Evolutionary conservation across 2,888 invertebrate species (phyloP).

Genomic region (Yponomeuta evonymella): DNA sequence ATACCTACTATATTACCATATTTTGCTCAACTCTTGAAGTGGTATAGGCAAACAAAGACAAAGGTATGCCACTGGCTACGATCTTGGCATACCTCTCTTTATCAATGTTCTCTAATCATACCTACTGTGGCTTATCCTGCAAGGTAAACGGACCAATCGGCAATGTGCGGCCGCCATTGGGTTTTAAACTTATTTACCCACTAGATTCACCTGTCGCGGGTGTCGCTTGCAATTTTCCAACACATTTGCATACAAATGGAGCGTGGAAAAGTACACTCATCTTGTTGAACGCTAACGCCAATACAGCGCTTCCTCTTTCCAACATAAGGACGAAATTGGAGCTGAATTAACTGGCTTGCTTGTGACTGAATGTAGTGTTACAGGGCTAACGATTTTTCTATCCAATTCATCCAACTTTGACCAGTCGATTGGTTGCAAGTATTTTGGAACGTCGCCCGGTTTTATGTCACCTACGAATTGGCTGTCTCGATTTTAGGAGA

Average conservation of each 20-base stretch:
- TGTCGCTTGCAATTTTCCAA: conserved; percentile 24
- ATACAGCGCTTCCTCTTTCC: background rate
- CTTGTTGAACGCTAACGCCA: background rate
- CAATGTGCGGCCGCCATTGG: background rate
- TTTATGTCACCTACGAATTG: too few species aligned
- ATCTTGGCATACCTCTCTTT: too few species aligned
- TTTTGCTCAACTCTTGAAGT: too few species aligned
- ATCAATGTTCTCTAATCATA: too few species aligned
- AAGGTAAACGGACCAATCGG: background rate
- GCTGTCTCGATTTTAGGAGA: too few species aligned
- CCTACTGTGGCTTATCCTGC: too few species aligned
- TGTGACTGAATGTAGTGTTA: background rate
- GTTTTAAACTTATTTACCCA: background rate
- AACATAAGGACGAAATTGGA: background rate
- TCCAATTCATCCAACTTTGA: background rate
- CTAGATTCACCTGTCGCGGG: background rate
- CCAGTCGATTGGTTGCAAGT: background rate
- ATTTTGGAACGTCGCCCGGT: background rate
- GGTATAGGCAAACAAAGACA: too few species aligned
- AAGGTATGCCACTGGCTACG: too few species aligned
- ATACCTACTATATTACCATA: too few species aligned
- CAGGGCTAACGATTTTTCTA: background rate
- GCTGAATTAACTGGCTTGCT: background rate
- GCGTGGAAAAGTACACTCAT: background rate
- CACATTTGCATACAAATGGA: conserved; percentile 7